These are phyloP conservation scores for Notiomystis cincta DNA, from an alignment of 2,113 vertebrate genomes.

Conservation along the genomic window DNA sequence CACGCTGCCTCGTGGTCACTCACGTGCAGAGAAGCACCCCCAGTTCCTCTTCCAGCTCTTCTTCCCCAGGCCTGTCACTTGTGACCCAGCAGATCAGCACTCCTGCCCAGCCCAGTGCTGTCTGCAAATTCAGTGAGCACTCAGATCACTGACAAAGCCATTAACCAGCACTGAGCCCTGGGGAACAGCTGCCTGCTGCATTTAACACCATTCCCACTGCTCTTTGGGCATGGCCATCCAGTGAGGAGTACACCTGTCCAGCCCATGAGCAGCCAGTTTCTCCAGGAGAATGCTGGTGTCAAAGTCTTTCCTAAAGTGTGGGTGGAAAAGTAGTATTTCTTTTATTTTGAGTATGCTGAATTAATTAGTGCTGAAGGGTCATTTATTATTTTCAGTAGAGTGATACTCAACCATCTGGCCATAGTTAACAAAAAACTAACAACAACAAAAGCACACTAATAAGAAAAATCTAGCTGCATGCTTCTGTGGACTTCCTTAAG, in stretches of 20 bases:
- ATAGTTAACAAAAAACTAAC: neutral
- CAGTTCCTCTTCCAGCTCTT: neutral
- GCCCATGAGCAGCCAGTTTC: neutral
- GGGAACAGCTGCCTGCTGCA: neutral
- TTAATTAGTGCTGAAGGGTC: neutral
- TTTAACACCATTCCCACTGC: neutral
- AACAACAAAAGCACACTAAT: too few relatives aligned
- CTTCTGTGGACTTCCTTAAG: neutral
- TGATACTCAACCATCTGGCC: neutral
- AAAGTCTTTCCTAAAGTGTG: neutral
- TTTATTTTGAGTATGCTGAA: neutral
- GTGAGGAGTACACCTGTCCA: neutral
- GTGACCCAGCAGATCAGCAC: neutral
- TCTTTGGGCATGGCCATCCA: neutral
- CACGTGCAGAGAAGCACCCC: accelerated
- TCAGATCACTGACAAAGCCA: neutral
- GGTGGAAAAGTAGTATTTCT: neutral
- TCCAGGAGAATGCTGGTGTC: neutral
- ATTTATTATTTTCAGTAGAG: neutral
- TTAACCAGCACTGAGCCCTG: too few relatives aligned
- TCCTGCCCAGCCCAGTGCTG: neutral
- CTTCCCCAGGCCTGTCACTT: neutral
- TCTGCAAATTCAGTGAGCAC: neutral
- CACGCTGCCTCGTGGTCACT: accelerated
- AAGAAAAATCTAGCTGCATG: accelerated